Evolutionary conservation across 2,888 invertebrate species (phyloP).

Genomic region (Cetonia aurata): DNA sequence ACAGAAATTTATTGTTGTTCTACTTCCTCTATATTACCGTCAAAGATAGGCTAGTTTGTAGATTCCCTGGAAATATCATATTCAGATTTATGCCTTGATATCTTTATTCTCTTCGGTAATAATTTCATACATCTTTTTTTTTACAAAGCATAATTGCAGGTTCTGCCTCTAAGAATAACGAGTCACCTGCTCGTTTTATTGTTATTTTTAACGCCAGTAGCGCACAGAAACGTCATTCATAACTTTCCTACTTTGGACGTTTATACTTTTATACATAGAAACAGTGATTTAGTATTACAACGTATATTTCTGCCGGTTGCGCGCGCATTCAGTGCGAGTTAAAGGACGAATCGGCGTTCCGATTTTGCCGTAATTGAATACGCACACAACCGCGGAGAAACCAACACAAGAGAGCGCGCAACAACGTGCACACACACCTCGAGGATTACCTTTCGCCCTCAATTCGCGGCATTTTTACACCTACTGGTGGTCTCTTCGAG

Average conservation of each 20-base stretch:
- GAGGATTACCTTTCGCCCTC: slow-evolving; percentile 67
- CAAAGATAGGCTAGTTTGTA: no score
- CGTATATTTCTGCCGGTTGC: background rate
- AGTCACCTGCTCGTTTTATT: background rate
- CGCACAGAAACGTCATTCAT: slow-evolving; percentile 19
- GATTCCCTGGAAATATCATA: no score
- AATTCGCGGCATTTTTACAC: slow-evolving; percentile 66
- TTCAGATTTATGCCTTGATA: no score
- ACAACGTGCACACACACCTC: slow-evolving; percentile 30
- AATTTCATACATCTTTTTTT: background rate
- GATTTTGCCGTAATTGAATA: slow-evolving; percentile 37
- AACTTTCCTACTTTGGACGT: slow-evolving; percentile 20
- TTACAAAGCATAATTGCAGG: slow-evolving; percentile 8
- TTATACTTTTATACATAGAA: background rate
- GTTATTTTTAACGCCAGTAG: slow-evolving; percentile 4
- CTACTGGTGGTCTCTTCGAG: slow-evolving; percentile 59
- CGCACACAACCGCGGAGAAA: background rate
- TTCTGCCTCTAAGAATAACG: background rate
- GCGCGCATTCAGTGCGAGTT: background rate
- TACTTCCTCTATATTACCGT: no score
- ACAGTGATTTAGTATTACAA: slow-evolving; percentile 6
- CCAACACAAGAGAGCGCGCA: background rate
- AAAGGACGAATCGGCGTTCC: slow-evolving; percentile 27
- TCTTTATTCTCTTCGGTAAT: no score
- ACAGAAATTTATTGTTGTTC: no score